A percentile compares a stretch with the other conserved stretches of the same genome.
Conservation (phyloP, 2,113 vertebrate species). For the Piprites chloris region DNA sequence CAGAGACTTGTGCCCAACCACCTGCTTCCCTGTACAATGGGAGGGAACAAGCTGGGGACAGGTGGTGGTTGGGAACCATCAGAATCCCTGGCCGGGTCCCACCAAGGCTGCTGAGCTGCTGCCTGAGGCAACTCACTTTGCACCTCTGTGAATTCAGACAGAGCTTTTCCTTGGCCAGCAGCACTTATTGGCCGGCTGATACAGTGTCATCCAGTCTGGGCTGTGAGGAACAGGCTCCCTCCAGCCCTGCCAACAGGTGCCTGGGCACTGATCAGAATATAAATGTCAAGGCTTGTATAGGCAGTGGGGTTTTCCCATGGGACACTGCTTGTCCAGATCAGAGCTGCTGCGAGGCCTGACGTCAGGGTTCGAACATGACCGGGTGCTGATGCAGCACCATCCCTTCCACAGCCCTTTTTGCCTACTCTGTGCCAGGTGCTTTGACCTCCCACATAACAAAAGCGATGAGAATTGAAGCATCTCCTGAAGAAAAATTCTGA, state of each 20-base stretch:
- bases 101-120: background rate
- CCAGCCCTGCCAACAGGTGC: background rate
- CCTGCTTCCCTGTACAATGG: background rate
- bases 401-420: background rate
- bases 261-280: background rate
- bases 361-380: background rate
- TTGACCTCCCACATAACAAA: background rate
- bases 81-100: fast-evolving
- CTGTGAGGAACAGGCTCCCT: background rate
- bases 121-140: background rate
- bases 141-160: background rate
- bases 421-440: background rate
- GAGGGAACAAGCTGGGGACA: background rate
- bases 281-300: background rate
- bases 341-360: background rate
- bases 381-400: background rate
- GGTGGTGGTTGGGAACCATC: background rate
- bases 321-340: background rate
- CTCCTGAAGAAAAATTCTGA: background rate
- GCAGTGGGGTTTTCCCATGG: background rate
- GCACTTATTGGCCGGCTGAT: background rate
- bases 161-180: background rate
- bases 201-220: background rate
- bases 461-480: background rate
- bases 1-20: background rate